Conservation (phyloP, 2,888 invertebrate genomes). For the Drosophila tanythrix region DNA sequence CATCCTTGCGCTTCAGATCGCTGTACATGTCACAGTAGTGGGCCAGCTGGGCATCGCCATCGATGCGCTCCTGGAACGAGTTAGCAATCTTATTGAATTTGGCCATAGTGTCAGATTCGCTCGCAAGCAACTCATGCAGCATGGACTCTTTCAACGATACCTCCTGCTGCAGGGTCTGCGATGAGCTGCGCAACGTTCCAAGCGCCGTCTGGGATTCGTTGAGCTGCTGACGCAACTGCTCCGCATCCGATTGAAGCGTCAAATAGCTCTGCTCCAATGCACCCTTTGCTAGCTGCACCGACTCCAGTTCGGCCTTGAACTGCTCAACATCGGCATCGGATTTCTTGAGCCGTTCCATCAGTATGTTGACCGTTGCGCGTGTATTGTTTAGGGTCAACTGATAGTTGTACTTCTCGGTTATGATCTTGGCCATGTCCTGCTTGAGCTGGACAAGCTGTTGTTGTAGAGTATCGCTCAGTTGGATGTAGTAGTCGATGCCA, state of each 20-base stretch:
- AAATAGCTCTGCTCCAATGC: conserved; percentile 81
- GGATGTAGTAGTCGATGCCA: conserved; percentile 84
- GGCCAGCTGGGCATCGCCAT: conserved; percentile 83
- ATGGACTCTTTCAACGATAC: conserved; percentile 84
- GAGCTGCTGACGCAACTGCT: conserved; percentile 73
- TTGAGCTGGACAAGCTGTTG: conserved; percentile 84
- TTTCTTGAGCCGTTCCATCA: conserved; percentile 85
- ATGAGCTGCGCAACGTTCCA: conserved; percentile 76
- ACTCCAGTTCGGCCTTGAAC: conserved; percentile 83
- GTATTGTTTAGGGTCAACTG: conserved; percentile 84
- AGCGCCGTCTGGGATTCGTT: conserved; percentile 80
- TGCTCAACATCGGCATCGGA: conserved; percentile 85
- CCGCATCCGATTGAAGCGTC: conserved; percentile 78
- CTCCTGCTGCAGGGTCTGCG: conserved; percentile 83
- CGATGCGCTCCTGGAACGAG: conserved; percentile 85
- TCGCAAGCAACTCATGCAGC: conserved; percentile 83
- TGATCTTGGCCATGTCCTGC: conserved; percentile 83
- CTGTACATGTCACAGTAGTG: conserved; percentile 84
- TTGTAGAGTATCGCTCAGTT: conserved; percentile 83
- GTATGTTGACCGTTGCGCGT: conserved; percentile 84
- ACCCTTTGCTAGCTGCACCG: conserved; percentile 79
- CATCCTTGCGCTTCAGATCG: conserved; percentile 84
- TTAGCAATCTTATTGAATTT: conserved; percentile 85
- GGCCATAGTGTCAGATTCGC: conserved; percentile 84
- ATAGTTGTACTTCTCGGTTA: conserved; percentile 85